Evolutionary conservation across 1,140 invertebrate species (phyloP), one percentile per base, ranked within the genome.

Genomic region (Caenorhabditis tropicalis): DNA sequence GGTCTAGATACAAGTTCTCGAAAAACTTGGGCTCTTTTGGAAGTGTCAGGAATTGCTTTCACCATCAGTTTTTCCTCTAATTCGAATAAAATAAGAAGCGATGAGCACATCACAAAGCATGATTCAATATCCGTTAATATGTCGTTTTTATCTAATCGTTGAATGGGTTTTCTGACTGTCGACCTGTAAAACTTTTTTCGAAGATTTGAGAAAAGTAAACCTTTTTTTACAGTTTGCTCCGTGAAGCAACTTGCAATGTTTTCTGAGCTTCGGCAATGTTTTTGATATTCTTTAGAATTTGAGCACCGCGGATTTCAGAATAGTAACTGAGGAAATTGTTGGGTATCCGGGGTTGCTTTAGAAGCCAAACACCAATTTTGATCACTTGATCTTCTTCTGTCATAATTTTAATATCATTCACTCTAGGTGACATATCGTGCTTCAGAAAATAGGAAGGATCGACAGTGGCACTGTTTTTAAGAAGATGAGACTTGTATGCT

Each of bases 401-500:
- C 16, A 90, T 29, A 6, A 90, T 90, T 46, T 84, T 79, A n/a
- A 90, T 58, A 0, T 81, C 70, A 15, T 83, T 58, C n/a, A 86
- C n/a, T 56, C 89, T 82, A 33, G 29, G 21, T 74, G 16, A 79
- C 36, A 33, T 19, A n/a, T 49, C 56, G 15, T 70, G 43, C 48
- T 51, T 33, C 84, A 56, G 24, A 74, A 53, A 36, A 9, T 6
- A 29, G 19, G 56, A 48, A 7, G 85, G 81, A 51, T 91, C 89
- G 0, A 90, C 53, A 29, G 81, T 53, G 16, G 84, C 79, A 12
- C 88, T 87, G 19, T 88, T 82, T 24, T 80, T 86, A 5, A 80
- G 81, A n/a, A 90, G 81, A n/a, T 88, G 43, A 53, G 88, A 88
- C 7, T 60, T 79, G 39, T 91, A 91, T 31, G 90, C 90, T n/a